Evolutionary conservation across 2,888 invertebrate genomes (phyloP).

Genomic region (Cephus nigrinus): DNA sequence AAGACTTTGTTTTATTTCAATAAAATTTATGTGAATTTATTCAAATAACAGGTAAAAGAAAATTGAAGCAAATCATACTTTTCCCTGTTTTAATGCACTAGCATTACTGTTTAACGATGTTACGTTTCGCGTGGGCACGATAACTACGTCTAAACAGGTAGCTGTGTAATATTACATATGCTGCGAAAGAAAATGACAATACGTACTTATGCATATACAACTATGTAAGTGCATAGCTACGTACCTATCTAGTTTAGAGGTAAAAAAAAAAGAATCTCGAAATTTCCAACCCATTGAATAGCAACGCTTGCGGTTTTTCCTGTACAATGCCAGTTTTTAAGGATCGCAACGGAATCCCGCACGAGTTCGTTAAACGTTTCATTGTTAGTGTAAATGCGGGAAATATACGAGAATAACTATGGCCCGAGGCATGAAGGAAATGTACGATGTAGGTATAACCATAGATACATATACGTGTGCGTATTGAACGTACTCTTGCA

Average conservation of each 20-base stretch:
- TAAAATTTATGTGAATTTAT: neutral
- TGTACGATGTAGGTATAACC: neutral
- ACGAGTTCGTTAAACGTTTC: slow-evolving; percentile 37
- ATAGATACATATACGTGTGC: neutral
- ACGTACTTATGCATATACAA: neutral
- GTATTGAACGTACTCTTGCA: neutral
- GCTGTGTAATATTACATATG: neutral
- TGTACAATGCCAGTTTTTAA: slow-evolving; percentile 23
- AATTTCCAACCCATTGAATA: slow-evolving; percentile 26
- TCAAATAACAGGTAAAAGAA: neutral
- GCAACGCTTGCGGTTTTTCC: slow-evolving; percentile 14
- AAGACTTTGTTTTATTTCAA: neutral
- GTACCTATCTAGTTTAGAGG: neutral
- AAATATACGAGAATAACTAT: neutral
- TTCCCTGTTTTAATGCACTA: neutral
- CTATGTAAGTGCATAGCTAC: neutral
- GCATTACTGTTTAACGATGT: neutral
- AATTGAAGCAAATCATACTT: neutral
- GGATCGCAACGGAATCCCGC: slow-evolving; percentile 19
- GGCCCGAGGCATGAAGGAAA: neutral
- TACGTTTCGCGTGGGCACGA: neutral
- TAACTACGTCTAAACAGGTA: neutral
- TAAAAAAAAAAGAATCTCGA: slow-evolving; percentile 10
- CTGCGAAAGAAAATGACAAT: neutral
- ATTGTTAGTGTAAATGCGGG: slow-evolving; percentile 27